Evolutionary conservation across 2,888 invertebrate genomes (phyloP), one percentile per base, ranked within the genome.

Genomic region (Theodoxus fluviatilis): DNA sequence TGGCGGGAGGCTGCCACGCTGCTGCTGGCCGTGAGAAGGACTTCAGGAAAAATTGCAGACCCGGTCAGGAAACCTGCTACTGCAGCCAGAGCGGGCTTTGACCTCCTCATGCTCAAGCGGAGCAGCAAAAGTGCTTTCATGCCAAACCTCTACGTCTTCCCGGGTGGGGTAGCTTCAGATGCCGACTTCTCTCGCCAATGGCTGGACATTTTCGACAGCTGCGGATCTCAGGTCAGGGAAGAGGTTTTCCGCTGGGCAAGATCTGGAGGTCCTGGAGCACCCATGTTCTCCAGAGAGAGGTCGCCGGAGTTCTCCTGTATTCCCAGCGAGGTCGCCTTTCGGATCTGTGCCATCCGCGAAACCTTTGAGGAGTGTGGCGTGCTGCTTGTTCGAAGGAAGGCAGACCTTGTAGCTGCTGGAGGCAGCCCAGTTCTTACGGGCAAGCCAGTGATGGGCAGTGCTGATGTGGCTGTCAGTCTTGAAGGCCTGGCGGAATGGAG

Each of bases 301-400:
- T 75, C 74, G 33, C 70, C 75, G 18, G 71, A 79, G 59, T 81
- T 77, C 71, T 75, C 78, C 9, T 59, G 73, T 65, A 71, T 82
- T 40, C 84, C 86, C 12, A 78, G 86, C 68, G 91, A 94, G 84
- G 89, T 95, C 72, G 92, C 93, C 1, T 88, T 95, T 68, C 89
- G 95, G 79, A 92, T 96, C 76, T 92, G 93, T 69, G 95, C 95
- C 0, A 92, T 96, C 68, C 88, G 94, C 63, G 96, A 96, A 88
- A 93, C 94, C 7, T 96, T 96, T 88, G 96, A 96, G 85, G 96
- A 96, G 86, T 91, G 93, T 75, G 96, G 96, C 0, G 88, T 96
- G 65, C 73, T 88, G 40, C 67, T 86, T 33, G 84, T 76, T 22
- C 43, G 43, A 37, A 31, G n/a, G n/a, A n/a, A n/a, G n/a, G n/a